A percentile compares a stretch with the other conserved stretches of the same genome.
Evolutionary conservation across 2,797 vertebrate genomes (phyloP).

Genomic region (Amblyraja radiata): DNA sequence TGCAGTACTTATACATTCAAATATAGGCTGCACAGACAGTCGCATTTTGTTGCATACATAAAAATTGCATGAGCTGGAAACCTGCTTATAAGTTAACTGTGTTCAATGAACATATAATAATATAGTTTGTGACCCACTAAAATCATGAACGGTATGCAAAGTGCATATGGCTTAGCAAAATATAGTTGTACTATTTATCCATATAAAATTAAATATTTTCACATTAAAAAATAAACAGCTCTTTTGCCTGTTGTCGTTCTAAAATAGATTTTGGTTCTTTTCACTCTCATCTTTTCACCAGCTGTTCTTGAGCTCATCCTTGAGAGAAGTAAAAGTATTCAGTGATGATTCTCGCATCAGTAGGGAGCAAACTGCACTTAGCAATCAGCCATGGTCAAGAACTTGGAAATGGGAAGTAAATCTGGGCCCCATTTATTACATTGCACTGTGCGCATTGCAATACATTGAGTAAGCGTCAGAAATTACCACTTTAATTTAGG

Average conservation of each 20-base stretch:
- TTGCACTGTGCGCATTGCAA: neutral
- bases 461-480: neutral
- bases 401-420: neutral
- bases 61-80: constrained; percentile 26
- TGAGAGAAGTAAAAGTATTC: neutral
- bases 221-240: neutral
- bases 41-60: constrained; percentile 12
- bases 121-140: neutral
- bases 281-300: neutral
- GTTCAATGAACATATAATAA: neutral
- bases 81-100: neutral
- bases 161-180: constrained; percentile 7
- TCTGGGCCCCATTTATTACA: neutral
- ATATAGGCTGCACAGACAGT: neutral
- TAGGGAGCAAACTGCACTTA: neutral
- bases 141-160: neutral
- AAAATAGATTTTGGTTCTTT: neutral
- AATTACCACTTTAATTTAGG: neutral
- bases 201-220: constrained; percentile 24
- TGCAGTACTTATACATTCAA: neutral
- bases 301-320: neutral
- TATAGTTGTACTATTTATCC: neutral
- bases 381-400: neutral
- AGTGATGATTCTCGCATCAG: neutral
- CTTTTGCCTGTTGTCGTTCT: neutral